phyloP scores from a whole-genome alignment of 2,888 invertebrate genomes.

The Ornithoptera priamus region DNA sequence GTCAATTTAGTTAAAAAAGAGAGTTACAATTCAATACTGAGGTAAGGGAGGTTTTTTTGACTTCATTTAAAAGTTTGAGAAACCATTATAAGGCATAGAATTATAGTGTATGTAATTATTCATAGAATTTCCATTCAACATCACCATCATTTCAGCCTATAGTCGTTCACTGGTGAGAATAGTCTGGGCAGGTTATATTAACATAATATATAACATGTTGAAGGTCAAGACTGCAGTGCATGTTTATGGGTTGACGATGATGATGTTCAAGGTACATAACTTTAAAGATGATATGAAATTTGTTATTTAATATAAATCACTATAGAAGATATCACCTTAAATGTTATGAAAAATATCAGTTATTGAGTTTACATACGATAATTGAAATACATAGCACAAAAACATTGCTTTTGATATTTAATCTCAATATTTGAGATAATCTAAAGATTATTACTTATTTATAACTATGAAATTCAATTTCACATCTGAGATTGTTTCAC shows the following conservation, averaged over 20 bases:
- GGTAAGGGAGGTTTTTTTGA: conserved; percentile 43
- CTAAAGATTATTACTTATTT: neutral
- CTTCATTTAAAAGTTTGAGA: conserved; percentile 33
- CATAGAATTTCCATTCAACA: neutral
- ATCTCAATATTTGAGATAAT: neutral
- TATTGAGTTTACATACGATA: neutral
- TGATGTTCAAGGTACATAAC: too few relatives aligned
- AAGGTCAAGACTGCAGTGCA: too few relatives aligned
- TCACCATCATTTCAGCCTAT: neutral
- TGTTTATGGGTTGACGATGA: too few relatives aligned
- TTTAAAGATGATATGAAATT: neutral
- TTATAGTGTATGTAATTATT: conserved; percentile 5
- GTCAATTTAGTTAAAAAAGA: conserved; percentile 43
- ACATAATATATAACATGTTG: too few relatives aligned
- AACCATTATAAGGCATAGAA: conserved; percentile 24
- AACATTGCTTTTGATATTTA: neutral
- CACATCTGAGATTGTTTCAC: neutral
- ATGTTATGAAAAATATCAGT: neutral
- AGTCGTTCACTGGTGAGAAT: neutral
- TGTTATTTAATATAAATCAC: neutral
- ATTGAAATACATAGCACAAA: neutral
- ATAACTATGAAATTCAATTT: neutral
- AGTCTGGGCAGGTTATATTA: neutral
- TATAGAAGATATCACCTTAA: neutral
- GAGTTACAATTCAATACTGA: conserved; percentile 53